Evolutionary conservation across 2,797 vertebrate species (phyloP), one percentile per base, ranked within the genome.

Genomic region (Acrocephalus scirpaceus): DNA sequence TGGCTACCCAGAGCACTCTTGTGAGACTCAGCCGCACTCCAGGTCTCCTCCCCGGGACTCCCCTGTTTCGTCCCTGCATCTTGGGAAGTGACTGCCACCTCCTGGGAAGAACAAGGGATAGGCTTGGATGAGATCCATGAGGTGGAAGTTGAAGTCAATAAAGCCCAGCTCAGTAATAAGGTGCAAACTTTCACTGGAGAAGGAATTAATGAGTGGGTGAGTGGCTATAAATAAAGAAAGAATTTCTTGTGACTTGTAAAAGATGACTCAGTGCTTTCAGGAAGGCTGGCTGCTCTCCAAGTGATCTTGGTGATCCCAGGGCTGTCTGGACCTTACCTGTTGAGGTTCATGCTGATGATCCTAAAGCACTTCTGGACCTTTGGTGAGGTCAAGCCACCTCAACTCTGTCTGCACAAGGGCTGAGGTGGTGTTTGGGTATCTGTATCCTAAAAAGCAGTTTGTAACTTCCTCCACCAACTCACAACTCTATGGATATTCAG

Each of bases 121-220:
- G 66, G 47, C 23, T 83, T 74, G 92, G 78, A 17, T 23, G 90
- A 58, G 42, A 50, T 50, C 54, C 73, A 36, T n/a, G 69, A 29
- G 16, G 8, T 61, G 54, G 47, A 81, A 80, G n/a, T 19, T 27
- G 66, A 34, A 85, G 51, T 48, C 74, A 61, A 1, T 71, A 27
- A 51, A 79, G 29, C 57, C 38, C 45, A 36, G 66, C 71, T 91
- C 58, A 10, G 27, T 36, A 87, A 84, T 36, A 30, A 85, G 56
- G 77, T 51, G 75, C 44, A 76, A 89, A 73, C 86, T 93, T 95
- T 89, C 60, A 57, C 80, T 79, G 51, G 56, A 76, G 7, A 15
- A 56, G 60, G 80, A 94, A 42, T 81, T 82, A 92, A 76, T 34
- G 84, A 73, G 51, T 3, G 10, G 74, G 62, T 92, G 78, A 92